Conservation (phyloP, 2,797 vertebrate species). For the Peromyscus attwateri region DNA sequence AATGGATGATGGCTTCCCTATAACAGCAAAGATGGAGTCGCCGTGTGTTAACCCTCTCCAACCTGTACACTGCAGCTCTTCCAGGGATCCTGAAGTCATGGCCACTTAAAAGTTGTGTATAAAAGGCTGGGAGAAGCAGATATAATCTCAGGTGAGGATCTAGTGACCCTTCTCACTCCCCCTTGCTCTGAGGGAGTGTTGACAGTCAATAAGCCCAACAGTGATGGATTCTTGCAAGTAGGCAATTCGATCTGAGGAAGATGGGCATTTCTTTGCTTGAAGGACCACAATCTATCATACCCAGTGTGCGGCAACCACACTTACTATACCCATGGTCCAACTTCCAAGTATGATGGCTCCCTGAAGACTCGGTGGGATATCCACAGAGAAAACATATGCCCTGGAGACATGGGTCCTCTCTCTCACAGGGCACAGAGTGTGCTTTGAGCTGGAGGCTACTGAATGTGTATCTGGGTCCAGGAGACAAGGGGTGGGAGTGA, state of each 20-base stretch:
- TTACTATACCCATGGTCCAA: accelerated
- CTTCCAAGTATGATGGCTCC: not conserved
- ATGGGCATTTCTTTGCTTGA: not conserved
- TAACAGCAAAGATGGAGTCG: not conserved
- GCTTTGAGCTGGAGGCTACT: not conserved
- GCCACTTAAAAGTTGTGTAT: not conserved
- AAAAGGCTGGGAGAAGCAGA: not conserved
- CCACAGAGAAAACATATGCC: not conserved
- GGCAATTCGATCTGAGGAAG: not conserved
- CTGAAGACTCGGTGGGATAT: not conserved
- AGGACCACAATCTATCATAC: not conserved
- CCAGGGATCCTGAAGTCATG: not conserved
- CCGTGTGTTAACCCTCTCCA: too few relatives aligned
- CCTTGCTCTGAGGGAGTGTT: not conserved
- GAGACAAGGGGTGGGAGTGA: not conserved
- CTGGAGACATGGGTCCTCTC: not conserved
- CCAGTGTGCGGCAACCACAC: not conserved
- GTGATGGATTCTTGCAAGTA: not conserved
- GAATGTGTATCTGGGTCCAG: not conserved
- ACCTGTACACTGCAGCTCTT: not conserved
- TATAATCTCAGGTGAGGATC: not conserved
- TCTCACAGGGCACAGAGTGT: too few relatives aligned
- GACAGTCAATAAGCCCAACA: not conserved
- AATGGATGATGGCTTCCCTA: not conserved
- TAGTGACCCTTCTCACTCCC: not conserved